phyloP scores from a whole-genome alignment of 2,113 vertebrate species.

The Illadopsis cleaveri region DNA sequence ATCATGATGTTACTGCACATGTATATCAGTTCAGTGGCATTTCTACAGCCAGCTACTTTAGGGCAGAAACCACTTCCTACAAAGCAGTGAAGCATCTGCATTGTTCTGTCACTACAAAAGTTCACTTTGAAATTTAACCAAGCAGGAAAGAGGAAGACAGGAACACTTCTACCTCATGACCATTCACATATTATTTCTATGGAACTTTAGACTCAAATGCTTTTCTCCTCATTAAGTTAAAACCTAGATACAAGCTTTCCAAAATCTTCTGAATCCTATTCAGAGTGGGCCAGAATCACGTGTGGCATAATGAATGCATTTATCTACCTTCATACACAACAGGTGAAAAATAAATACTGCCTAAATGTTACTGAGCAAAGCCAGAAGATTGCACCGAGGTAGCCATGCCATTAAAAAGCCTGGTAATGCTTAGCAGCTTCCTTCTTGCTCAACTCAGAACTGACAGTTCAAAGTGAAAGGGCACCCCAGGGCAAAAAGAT shows the following conservation, averaged over 20 bases:
- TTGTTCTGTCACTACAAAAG: neutral
- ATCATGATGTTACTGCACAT: neutral
- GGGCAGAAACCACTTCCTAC: neutral
- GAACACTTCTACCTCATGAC: neutral
- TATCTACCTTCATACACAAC: neutral
- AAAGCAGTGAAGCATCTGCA: neutral
- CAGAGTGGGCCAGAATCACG: neutral
- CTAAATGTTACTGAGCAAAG: neutral
- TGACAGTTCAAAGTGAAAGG: neutral
- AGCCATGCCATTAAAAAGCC: neutral
- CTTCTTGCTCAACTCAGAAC: neutral
- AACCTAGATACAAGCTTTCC: neutral
- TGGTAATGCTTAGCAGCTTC: neutral
- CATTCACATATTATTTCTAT: neutral
- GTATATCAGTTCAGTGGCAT: neutral
- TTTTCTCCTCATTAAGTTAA: neutral
- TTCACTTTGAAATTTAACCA: neutral
- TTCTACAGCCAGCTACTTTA: neutral
- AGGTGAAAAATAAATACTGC: neutral
- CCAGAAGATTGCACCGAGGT: rapidly evolving
- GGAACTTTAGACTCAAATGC: neutral
- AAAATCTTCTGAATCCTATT: neutral
- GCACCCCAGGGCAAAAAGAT: neutral
- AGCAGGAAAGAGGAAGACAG: neutral
- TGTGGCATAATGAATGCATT: neutral